phyloP scores from a whole-genome alignment of 2,797 vertebrate species.

The Threskiornis aethiopicus region DNA sequence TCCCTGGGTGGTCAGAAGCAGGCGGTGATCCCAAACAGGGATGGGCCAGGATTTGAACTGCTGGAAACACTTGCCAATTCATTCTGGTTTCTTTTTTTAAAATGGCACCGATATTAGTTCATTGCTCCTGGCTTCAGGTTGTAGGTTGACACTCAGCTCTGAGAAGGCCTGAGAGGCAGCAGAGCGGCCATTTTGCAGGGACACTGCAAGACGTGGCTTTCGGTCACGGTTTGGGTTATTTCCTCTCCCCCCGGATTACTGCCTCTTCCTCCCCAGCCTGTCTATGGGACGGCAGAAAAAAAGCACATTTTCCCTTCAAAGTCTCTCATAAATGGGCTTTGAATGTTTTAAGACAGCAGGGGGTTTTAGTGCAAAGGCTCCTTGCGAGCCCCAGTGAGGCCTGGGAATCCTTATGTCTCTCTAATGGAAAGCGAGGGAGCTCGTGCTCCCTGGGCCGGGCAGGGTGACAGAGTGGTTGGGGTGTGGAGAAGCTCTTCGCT shows the following conservation, averaged over 20 bases:
- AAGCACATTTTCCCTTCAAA: not conserved
- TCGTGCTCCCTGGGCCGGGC: not conserved
- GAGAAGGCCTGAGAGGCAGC: not conserved
- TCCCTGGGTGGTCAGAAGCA: not conserved
- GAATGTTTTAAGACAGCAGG: rapidly evolving
- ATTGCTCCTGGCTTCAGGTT: not conserved
- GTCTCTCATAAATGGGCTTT: not conserved
- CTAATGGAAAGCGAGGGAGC: not conserved
- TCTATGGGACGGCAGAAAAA: not conserved
- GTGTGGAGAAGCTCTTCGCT: not conserved
- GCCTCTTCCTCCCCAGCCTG: not conserved
- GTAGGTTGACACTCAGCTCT: not conserved
- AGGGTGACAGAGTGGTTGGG: not conserved
- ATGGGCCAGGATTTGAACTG: not conserved
- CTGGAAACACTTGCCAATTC: not conserved
- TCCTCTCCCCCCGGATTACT: not conserved
- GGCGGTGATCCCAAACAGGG: not conserved
- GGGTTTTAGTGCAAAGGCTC: not conserved
- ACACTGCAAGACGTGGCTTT: rapidly evolving
- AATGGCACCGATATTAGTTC: not conserved
- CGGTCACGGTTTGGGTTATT: not conserved
- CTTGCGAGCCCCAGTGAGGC: not conserved
- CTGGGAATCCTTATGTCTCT: not conserved
- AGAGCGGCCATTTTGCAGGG: not conserved
- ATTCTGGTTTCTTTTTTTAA: not conserved